phyloP scores from a whole-genome alignment of 2,888 invertebrate species.

The Idaea biselata region DNA sequence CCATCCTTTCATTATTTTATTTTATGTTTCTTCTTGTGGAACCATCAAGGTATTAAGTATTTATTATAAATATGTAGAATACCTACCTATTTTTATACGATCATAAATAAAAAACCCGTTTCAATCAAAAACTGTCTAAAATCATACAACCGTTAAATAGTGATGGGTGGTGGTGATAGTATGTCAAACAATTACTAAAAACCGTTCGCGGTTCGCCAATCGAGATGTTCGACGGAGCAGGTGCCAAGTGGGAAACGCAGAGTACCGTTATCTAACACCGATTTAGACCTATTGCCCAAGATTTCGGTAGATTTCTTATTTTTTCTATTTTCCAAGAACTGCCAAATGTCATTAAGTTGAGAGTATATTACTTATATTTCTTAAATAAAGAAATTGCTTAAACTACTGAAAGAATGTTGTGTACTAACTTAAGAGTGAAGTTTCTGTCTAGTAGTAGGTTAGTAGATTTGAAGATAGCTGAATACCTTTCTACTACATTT shows the following conservation, averaged over 20 bases:
- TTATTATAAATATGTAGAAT: too few species aligned
- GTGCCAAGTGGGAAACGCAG: not conserved
- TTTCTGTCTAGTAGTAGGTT: too few species aligned
- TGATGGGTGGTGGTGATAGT: not conserved
- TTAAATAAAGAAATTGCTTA: not conserved
- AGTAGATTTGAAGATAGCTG: too few species aligned
- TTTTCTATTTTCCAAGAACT: not conserved
- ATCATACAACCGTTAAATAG: not conserved
- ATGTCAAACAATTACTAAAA: constrained; percentile 1
- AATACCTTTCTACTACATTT: too few species aligned
- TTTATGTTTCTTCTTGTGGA: too few species aligned
- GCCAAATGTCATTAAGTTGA: not conserved
- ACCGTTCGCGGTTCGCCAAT: not conserved
- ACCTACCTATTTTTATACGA: not conserved
- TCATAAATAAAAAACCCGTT: not conserved
- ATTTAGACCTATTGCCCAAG: not conserved
- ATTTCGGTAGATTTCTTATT: not conserved
- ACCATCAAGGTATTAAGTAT: too few species aligned
- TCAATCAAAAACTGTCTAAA: not conserved
- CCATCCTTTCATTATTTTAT: too few species aligned
- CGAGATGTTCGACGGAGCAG: not conserved
- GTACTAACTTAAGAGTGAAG: too few species aligned
- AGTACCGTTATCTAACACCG: not conserved
- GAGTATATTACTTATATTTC: not conserved
- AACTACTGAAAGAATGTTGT: too few species aligned